Evolutionary conservation across 1,140 invertebrate species (phyloP), one percentile per base, ranked within the genome.

Genomic region (Cyphomyrmex costatus): DNA sequence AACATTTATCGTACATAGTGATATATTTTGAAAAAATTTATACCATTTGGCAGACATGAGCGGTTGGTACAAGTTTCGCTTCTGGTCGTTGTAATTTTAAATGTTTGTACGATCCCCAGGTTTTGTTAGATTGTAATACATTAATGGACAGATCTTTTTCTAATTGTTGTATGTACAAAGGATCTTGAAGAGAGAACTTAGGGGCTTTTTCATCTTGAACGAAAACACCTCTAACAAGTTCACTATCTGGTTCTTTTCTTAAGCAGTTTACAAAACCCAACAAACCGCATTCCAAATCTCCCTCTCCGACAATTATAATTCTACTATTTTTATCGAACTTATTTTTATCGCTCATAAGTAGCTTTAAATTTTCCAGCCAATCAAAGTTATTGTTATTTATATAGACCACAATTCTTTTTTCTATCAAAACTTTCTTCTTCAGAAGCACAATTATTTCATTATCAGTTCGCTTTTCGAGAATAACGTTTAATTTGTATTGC

Each of bases 251-350:
- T 1, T 66, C 65, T 3, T 66, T 66, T 24, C n/a, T 66, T 16
- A 66, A 46, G 8, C 65, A 66, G 12, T 42, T 66, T 2, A 66
- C 95, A n/a, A 99, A 94, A 24, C 98, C 99, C 24, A 99, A 91
- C 21, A 99, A 94, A 60, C 99, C 99, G 94, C 96, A 98, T 0
- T 96, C 92, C 16, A 93, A 91, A 77, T 97, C 96, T 86, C 96
- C 95, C 92, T 96, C 96, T 19, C 95, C 33, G 33, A 33, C 30
- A 30, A 30, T 30, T 36, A 36, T 36, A 36, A 36, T 36, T 36
- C 33, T 36, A 36, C 33, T 36, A 8, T 36, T 36, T 36, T 36
- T 36, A 36, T 36, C 7, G 33, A 36, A 36, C 7, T 36, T 36
- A 36, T 36, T 36, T 36, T 33, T 4, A 33, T 36, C 33, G 8